Conservation (phyloP, 2,888 invertebrate species). For the Drosophila infuscata region DNA sequence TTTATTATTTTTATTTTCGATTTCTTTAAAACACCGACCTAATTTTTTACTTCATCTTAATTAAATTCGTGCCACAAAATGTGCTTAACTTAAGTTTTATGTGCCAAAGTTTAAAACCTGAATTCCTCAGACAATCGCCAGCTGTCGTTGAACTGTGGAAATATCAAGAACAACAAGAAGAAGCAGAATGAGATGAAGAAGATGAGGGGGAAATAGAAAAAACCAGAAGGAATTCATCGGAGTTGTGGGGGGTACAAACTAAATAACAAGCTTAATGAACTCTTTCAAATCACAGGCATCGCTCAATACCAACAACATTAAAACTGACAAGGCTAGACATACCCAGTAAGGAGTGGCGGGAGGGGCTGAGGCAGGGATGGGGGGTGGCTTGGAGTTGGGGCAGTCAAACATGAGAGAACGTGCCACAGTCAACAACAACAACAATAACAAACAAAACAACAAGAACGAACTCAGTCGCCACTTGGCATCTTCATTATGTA, state of each 20-base stretch:
- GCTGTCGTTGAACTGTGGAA: constrained; percentile 15
- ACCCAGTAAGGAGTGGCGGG: neutral
- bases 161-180: constrained; percentile 10
- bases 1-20: neutral
- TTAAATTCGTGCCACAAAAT: neutral
- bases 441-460: constrained; percentile 4
- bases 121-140: constrained; percentile 18
- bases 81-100: neutral
- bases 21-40: neutral
- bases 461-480: constrained; percentile 25
- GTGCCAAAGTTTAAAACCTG: constrained; percentile 1
- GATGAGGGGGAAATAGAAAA: neutral
- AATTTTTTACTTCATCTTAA: neutral
- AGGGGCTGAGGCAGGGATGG: neutral
- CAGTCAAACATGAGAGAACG: constrained; percentile 44
- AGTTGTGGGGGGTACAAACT: constrained; percentile 31
- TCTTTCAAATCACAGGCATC: constrained; percentile 79
- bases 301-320: constrained; percentile 79
- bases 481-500: constrained; percentile 68
- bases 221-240: constrained; percentile 21
- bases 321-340: constrained; percentile 71
- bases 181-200: constrained; percentile 3
- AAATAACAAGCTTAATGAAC: constrained; percentile 77
- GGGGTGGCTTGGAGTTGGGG: neutral
- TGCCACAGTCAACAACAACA: constrained; percentile 44